A percentile compares a stretch with the other conserved stretches of the same genome.
Conservation (phyloP, 1,140 invertebrate species). For the Drosophila sechellia region DNA sequence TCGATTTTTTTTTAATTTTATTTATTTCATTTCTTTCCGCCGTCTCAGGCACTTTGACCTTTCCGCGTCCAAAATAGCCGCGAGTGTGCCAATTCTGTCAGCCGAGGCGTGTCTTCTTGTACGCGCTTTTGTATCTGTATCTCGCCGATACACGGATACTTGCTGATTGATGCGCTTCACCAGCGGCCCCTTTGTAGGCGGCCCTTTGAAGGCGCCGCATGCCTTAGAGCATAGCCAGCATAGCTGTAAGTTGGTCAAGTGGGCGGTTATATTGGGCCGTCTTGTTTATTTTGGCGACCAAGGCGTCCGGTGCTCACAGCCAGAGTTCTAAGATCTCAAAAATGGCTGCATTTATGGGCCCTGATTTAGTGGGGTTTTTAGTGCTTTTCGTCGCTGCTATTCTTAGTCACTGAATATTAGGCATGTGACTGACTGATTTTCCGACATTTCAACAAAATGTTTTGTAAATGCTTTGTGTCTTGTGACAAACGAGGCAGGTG, state of each 20-base stretch:
- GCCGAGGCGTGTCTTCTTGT: conserved; percentile 35
- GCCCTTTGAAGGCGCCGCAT: conserved; percentile 73
- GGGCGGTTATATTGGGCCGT: conserved; percentile 52
- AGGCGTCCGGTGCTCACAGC: conserved; percentile 9
- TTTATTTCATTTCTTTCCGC: conserved; percentile 35
- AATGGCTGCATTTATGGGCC: conserved; percentile 1
- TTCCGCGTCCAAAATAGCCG: conserved; percentile 66
- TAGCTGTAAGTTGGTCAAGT: conserved; percentile 71
- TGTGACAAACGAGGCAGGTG: conserved; percentile 65
- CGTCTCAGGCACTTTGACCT: conserved; percentile 68
- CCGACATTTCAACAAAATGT: conserved; percentile 33
- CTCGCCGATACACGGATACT: conserved; percentile 48
- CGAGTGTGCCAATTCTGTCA: conserved; percentile 79
- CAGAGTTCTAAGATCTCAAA: neutral
- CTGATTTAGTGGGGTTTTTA: conserved; percentile 6
- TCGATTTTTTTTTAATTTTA: conserved; percentile 10
- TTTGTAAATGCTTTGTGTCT: conserved; percentile 39
- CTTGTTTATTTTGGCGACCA: conserved; percentile 68
- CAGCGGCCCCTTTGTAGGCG: conserved; percentile 57
- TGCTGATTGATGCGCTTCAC: conserved; percentile 74
- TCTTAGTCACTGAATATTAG: conserved; percentile 2
- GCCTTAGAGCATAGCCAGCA: conserved; percentile 42
- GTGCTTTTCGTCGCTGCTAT: conserved; percentile 22
- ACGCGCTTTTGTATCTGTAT: conserved; percentile 26
- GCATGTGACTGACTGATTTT: conserved; percentile 38